phyloP scores from a whole-genome alignment of 2,113 vertebrate genomes.

The Thamnophis sirtalis region DNA sequence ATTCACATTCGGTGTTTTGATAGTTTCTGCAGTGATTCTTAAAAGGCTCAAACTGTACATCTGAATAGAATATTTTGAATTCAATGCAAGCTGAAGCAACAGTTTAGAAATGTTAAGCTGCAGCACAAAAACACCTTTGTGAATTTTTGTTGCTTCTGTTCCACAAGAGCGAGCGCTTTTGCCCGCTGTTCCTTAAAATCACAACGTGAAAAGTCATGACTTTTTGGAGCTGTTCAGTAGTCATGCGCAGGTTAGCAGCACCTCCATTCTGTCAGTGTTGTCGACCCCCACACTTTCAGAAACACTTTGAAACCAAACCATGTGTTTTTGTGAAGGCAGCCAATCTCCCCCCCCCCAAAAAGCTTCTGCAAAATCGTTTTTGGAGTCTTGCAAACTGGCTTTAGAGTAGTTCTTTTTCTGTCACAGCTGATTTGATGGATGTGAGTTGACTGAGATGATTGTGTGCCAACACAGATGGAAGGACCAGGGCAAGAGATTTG shows the following conservation, averaged over 20 bases:
- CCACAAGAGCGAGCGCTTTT: background rate
- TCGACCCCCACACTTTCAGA: background rate
- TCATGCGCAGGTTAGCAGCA: background rate
- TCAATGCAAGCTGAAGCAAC: constrained; percentile 1
- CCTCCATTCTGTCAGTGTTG: background rate
- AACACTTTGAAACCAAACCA: background rate
- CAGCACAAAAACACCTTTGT: background rate
- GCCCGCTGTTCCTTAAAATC: background rate
- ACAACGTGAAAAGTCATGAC: background rate
- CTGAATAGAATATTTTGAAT: background rate
- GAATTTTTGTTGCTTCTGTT: background rate
- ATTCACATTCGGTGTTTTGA: constrained; percentile 35
- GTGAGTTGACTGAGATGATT: background rate
- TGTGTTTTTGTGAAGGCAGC: background rate
- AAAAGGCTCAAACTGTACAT: constrained; percentile 25
- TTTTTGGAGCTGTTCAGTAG: background rate
- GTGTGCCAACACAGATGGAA: background rate
- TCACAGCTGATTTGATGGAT: background rate
- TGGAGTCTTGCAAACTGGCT: background rate
- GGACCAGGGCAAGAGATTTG: background rate
- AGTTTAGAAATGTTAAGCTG: constrained; percentile 5
- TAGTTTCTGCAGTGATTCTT: constrained; percentile 39
- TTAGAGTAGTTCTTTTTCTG: background rate
- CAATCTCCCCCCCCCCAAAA: background rate
- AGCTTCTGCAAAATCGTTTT: background rate